phyloP scores from a whole-genome alignment of 2,797 vertebrate species.

The Syndactyla subalaris region DNA sequence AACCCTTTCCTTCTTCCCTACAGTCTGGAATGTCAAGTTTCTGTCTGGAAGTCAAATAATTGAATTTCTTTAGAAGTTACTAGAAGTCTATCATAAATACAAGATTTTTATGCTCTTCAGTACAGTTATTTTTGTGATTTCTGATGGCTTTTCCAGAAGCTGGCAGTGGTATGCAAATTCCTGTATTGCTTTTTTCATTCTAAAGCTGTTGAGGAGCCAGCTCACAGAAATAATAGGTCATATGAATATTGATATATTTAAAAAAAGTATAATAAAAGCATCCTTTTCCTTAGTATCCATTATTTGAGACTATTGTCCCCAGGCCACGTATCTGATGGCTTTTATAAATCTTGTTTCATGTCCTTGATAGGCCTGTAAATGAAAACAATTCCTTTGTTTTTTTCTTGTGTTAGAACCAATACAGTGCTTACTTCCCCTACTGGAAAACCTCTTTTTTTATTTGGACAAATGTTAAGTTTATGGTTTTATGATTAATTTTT shows the following conservation, averaged over 20 bases:
- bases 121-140: constrained; percentile 47
- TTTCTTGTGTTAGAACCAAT: neutral
- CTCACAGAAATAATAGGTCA: neutral
- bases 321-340: neutral
- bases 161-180: constrained; percentile 34
- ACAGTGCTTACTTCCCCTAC: neutral
- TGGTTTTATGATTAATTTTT: constrained; percentile 21
- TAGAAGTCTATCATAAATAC: neutral
- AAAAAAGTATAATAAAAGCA: neutral
- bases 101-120: constrained; percentile 20
- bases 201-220: constrained; percentile 5
- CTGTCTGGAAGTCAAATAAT: neutral
- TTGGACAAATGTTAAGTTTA: constrained; percentile 23
- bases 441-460: constrained; percentile 26
- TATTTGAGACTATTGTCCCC: neutral
- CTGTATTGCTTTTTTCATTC: constrained; percentile 31
- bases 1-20: neutral
- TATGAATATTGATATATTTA: neutral
- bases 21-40: neutral
- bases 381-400: neutral
- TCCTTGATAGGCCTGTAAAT: neutral
- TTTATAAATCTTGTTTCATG: neutral
- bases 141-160: constrained; percentile 46
- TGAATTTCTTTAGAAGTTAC: neutral
- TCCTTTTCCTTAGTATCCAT: neutral